Evolutionary conservation across 2,888 invertebrate species (phyloP).

Genomic region (Yponomeuta sedellus): DNA sequence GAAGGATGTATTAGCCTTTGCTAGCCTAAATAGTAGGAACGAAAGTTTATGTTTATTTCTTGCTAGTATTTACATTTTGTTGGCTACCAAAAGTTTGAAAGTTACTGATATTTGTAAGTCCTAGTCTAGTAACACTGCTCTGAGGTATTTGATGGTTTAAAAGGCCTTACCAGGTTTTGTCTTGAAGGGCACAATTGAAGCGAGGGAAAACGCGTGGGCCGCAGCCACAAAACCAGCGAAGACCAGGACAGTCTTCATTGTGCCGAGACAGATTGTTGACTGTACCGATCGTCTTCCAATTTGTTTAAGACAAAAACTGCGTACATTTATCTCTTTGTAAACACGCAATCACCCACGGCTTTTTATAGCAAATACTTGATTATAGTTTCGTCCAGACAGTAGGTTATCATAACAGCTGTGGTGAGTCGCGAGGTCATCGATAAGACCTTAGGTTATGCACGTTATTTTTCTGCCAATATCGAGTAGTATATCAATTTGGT

Average conservation of each 20-base stretch:
- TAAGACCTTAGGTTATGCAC: background rate
- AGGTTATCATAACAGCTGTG: background rate
- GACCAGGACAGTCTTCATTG: constrained; percentile 51
- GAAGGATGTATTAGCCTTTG: no score
- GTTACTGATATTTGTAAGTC: no score
- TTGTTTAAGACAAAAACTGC: constrained; percentile 12
- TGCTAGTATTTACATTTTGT: no score
- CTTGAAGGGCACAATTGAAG: constrained; percentile 36
- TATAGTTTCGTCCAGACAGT: background rate
- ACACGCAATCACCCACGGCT: background rate
- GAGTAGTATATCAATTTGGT: no score
- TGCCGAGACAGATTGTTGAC: constrained; percentile 32
- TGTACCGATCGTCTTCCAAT: constrained; percentile 27
- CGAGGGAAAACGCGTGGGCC: constrained; percentile 32
- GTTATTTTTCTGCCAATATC: background rate
- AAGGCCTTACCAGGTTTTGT: constrained; percentile 21
- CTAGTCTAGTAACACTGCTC: background rate
- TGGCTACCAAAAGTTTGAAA: no score
- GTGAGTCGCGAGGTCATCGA: background rate
- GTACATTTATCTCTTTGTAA: background rate
- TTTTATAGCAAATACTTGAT: background rate
- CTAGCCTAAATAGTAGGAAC: no score
- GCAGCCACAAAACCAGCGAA: constrained; percentile 43
- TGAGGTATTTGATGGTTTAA: background rate
- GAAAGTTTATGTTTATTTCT: no score